These are phyloP conservation scores for Cyanoramphus novaezelandiae DNA, from an alignment of 2,113 vertebrate genomes.

Conservation along the genomic window DNA sequence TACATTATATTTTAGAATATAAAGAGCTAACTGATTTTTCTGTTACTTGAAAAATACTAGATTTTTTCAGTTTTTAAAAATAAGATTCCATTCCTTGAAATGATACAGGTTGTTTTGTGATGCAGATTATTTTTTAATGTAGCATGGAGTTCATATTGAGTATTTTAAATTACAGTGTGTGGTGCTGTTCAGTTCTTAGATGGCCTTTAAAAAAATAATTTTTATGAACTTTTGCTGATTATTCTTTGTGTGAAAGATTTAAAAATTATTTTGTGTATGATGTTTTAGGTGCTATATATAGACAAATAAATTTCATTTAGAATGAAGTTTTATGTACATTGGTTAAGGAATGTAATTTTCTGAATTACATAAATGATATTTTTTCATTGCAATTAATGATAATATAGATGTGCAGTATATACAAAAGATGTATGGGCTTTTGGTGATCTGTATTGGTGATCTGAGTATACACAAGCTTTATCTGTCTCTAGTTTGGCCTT, in stretches of 20 bases:
- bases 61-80: not conserved
- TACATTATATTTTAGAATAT: not conserved
- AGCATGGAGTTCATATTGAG: not conserved
- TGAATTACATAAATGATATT: not conserved
- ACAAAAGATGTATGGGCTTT: not conserved
- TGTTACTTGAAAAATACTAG: not conserved
- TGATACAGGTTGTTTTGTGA: not conserved
- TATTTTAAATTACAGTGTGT: not conserved
- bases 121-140: slow-evolving; percentile 17
- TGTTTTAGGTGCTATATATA: not conserved
- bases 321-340: not conserved
- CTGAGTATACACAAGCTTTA: slow-evolving; percentile 40
- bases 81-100: not conserved
- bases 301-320: not conserved
- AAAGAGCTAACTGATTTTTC: not conserved
- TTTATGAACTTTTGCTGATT: not conserved
- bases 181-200: not conserved
- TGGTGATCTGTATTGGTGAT: slow-evolving; percentile 29
- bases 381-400: slow-evolving; percentile 3
- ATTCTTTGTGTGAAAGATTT: not conserved
- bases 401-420: not conserved
- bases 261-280: not conserved
- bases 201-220: not conserved
- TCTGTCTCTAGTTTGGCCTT: slow-evolving; percentile 56
- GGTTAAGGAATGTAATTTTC: slow-evolving; percentile 17